phyloP scores from a whole-genome alignment of 2,113 vertebrate genomes.

The Toxotes jaculatrix region DNA sequence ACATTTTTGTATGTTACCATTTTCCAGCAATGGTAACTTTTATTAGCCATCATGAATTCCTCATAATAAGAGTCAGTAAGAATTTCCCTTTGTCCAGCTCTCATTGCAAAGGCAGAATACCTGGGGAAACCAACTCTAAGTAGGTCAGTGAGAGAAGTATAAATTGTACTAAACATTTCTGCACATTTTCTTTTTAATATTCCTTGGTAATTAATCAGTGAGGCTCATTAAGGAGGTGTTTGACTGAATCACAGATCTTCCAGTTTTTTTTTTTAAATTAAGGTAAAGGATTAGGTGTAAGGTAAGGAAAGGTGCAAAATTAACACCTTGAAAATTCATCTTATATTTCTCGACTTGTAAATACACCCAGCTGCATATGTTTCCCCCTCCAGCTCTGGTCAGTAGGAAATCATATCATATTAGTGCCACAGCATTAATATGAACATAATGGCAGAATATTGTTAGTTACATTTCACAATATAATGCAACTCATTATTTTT shows the following conservation, averaged over 20 bases:
- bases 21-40: constrained; percentile 8
- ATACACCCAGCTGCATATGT: background rate
- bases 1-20: background rate
- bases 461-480: constrained; percentile 38
- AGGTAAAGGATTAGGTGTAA: constrained; percentile 31
- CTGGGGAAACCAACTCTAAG: constrained; percentile 19
- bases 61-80: background rate
- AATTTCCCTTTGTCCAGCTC: constrained; percentile 24
- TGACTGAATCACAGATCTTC: constrained; percentile 5
- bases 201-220: constrained; percentile 13
- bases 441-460: background rate
- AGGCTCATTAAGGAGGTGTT: constrained; percentile 36
- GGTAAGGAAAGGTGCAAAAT: background rate
- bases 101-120: background rate
- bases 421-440: constrained; percentile 1
- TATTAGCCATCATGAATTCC: background rate
- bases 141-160: constrained; percentile 29
- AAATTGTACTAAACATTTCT: constrained; percentile 1
- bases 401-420: background rate
- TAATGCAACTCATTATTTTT: constrained; percentile 33
- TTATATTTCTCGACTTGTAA: background rate
- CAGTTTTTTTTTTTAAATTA: constrained; percentile 20
- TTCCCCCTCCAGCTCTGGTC: background rate
- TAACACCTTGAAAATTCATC: background rate
- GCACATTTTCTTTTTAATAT: background rate